A percentile compares a stretch with the other conserved stretches of the same genome.
phyloP scores from a whole-genome alignment of 2,797 vertebrate genomes.

The Acanthurus lineatus region DNA sequence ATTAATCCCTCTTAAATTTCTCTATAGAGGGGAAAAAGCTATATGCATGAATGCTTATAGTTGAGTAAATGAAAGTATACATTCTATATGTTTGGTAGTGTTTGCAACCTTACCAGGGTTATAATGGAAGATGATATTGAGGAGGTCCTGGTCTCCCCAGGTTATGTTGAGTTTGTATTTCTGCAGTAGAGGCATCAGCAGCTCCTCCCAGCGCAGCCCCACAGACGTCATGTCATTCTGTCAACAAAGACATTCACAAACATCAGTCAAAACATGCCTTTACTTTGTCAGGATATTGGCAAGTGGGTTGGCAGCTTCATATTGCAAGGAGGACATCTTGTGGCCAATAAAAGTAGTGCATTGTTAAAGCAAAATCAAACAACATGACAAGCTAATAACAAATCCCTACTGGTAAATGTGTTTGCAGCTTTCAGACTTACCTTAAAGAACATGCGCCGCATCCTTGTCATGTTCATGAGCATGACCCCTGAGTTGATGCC shows the following conservation, averaged over 20 bases:
- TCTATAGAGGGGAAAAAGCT: no score
- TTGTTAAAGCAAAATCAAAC: not conserved
- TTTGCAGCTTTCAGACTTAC: slow-evolving; percentile 64
- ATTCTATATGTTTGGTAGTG: no score
- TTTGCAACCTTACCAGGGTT: slow-evolving; percentile 89
- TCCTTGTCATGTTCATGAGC: slow-evolving; percentile 97
- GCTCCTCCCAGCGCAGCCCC: slow-evolving; percentile 91
- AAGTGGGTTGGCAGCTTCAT: not conserved
- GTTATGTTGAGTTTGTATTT: slow-evolving; percentile 98
- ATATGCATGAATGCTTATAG: not conserved
- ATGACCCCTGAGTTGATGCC: slow-evolving; percentile 97
- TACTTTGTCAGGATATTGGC: not conserved
- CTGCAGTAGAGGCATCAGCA: slow-evolving; percentile 93
- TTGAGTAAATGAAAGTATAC: no score
- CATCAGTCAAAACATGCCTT: not conserved
- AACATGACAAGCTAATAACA: not conserved
- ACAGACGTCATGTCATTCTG: slow-evolving; percentile 95
- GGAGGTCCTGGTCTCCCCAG: slow-evolving; percentile 96
- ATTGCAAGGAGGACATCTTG: slow-evolving; percentile 63
- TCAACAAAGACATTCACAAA: not conserved
- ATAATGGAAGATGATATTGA: slow-evolving; percentile 96
- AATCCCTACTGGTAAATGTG: not conserved
- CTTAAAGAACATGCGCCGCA: slow-evolving; percentile 92
- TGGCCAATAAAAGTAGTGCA: slow-evolving; percentile 57
- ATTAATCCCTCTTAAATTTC: no score